Conservation (phyloP, 2,888 invertebrate species). For the Hydriomena furcata region DNA sequence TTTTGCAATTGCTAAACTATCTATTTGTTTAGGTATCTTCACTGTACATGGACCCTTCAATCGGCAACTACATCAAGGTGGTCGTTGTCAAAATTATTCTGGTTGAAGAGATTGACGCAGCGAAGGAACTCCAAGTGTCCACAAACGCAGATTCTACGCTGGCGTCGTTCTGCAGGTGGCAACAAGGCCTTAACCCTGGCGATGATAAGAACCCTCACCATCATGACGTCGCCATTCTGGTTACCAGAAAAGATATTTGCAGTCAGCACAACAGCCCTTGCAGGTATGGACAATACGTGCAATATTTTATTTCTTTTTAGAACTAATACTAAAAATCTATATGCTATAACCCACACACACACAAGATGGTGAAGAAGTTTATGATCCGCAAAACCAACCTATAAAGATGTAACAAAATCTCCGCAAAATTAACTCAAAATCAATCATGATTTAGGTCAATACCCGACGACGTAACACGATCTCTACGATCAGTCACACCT, state of each 20-base stretch:
- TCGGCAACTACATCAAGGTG: slow-evolving; percentile 95
- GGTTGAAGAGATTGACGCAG: slow-evolving; percentile 86
- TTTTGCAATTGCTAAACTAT: neutral
- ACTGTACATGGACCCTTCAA: slow-evolving; percentile 93
- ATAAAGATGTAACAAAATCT: slow-evolving; percentile 18
- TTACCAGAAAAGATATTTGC: slow-evolving; percentile 91
- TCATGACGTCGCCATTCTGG: slow-evolving; percentile 94
- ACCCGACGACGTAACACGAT: slow-evolving; percentile 28
- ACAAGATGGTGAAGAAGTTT: neutral
- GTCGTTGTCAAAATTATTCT: slow-evolving; percentile 94
- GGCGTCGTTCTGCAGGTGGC: slow-evolving; percentile 94
- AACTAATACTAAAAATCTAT: too few species aligned
- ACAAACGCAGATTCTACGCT: slow-evolving; percentile 93
- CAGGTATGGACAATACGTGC: slow-evolving; percentile 65
- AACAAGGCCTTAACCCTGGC: slow-evolving; percentile 88
- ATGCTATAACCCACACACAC: neutral
- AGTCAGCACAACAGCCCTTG: slow-evolving; percentile 81
- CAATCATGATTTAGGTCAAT: slow-evolving; percentile 23
- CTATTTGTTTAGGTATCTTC: slow-evolving; percentile 84
- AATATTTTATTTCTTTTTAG: neutral
- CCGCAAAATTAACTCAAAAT: slow-evolving; percentile 26
- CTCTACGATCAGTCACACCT: slow-evolving; percentile 29
- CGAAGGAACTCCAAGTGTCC: slow-evolving; percentile 87
- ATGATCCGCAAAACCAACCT: slow-evolving; percentile 10
- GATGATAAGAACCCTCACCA: slow-evolving; percentile 93